A percentile compares a stretch with the other conserved stretches of the same genome.
Conservation (phyloP, 2,797 vertebrate species). For the Crypturellus tataupa region DNA sequence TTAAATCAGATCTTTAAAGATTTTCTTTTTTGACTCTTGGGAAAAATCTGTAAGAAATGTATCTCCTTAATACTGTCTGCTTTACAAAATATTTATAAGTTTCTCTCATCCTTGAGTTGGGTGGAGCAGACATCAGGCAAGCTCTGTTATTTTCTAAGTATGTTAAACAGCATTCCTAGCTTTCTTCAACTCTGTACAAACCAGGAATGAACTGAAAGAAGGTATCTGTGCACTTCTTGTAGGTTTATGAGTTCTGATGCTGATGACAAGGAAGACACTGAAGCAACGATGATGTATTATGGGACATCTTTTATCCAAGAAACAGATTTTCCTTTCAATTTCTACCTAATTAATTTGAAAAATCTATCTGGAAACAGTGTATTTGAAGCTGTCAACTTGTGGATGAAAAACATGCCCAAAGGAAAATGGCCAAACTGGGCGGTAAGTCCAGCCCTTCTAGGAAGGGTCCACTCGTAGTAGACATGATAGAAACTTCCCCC, state of each 20-base stretch:
- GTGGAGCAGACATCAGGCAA: not conserved
- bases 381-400: constrained; percentile 85
- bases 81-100: not conserved
- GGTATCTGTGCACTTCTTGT: not conserved
- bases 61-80: not conserved
- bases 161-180: not conserved
- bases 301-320: constrained; percentile 87
- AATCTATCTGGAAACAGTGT: constrained; percentile 82
- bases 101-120: not conserved
- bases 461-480: not conserved
- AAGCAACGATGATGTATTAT: constrained; percentile 94
- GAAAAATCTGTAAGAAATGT: not conserved
- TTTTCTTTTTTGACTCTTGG: not conserved
- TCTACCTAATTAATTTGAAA: constrained; percentile 87
- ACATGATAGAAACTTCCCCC: not conserved
- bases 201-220: not conserved
- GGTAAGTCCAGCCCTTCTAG: constrained; percentile 79
- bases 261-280: constrained; percentile 84
- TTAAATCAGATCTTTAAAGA: not conserved
- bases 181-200: not conserved
- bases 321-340: constrained; percentile 95
- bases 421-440: constrained; percentile 97
- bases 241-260: constrained; percentile 92
- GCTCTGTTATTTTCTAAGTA: not conserved
- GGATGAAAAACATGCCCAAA: constrained; percentile 94